Percentiles rank a stretch among this genome's conserved stretches.
phyloP scores from a whole-genome alignment of 2,113 vertebrate genomes.

The Apteryx owenii region DNA sequence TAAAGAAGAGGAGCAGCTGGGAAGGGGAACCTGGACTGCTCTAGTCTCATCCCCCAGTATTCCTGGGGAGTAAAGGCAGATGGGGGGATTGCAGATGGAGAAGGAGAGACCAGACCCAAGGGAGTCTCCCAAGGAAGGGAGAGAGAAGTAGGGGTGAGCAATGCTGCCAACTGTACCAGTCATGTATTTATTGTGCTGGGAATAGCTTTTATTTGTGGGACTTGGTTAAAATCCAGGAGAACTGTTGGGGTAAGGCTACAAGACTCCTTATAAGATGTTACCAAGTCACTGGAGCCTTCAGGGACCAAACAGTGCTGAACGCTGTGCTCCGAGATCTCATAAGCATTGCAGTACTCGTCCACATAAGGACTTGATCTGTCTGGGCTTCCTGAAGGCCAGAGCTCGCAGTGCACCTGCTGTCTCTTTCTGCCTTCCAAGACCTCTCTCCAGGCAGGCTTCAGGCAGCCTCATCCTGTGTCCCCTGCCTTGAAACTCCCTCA shows the following conservation, averaged over 20 bases:
- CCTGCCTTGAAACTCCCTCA: not conserved
- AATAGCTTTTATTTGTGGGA: not conserved
- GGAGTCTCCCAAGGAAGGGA: not conserved
- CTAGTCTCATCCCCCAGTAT: not conserved
- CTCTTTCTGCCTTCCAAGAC: not conserved
- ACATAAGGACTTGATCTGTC: not conserved
- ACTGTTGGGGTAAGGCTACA: not conserved
- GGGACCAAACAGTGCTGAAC: not conserved
- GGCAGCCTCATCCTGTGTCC: accelerated
- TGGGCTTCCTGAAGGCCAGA: not conserved
- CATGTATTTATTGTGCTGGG: not conserved
- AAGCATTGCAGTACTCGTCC: not conserved
- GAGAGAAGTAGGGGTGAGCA: not conserved
- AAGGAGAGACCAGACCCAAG: not conserved
- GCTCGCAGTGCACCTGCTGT: not conserved
- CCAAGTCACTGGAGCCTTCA: not conserved
- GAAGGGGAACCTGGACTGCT: not conserved
- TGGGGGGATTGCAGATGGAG: not conserved
- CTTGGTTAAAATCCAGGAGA: not conserved
- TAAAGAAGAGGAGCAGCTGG: not conserved
- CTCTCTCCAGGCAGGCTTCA: not conserved
- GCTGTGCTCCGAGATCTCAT: not conserved
- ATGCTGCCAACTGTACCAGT: not conserved
- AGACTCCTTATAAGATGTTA: not conserved
- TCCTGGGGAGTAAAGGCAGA: not conserved